These are phyloP conservation scores for Porites evermanni DNA, from an alignment of 92 coral and sea anemone genomes.

Conservation along the genomic window DNA sequence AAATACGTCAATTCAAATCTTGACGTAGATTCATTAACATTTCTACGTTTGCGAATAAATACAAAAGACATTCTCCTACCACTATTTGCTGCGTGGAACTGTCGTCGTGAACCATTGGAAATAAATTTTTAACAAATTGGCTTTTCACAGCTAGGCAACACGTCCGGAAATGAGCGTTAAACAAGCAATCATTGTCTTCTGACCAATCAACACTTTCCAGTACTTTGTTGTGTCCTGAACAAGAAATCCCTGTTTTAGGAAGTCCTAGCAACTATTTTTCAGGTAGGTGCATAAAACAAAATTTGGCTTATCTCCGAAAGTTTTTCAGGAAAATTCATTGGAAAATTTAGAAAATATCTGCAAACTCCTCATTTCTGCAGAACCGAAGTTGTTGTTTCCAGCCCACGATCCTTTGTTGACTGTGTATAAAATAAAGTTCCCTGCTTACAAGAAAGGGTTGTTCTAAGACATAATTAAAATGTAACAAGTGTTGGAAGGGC, in stretches of 20 bases:
- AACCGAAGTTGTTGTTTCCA: too few relatives aligned
- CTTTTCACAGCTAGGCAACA: slow-evolving; percentile 46
- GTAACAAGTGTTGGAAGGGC: too few relatives aligned
- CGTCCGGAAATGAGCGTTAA: slow-evolving; percentile 38
- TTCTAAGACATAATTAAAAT: too few relatives aligned
- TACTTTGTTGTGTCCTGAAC: not conserved
- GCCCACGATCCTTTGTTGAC: too few relatives aligned
- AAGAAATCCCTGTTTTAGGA: not conserved
- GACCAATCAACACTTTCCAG: slow-evolving; percentile 20
- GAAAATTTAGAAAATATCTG: too few relatives aligned
- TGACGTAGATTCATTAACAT: slow-evolving; percentile 23
- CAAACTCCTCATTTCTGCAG: too few relatives aligned
- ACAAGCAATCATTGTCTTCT: slow-evolving; percentile 15
- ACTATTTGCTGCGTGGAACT: slow-evolving; percentile 36
- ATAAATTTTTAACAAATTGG: slow-evolving; percentile 52
- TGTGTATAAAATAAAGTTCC: too few relatives aligned
- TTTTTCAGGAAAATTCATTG: too few relatives aligned
- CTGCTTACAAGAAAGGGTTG: too few relatives aligned
- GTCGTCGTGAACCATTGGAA: slow-evolving; percentile 34
- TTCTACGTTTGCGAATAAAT: slow-evolving; percentile 7
- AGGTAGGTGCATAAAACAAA: not conserved
- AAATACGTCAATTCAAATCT: slow-evolving; percentile 9
- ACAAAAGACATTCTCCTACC: slow-evolving; percentile 28
- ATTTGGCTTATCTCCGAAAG: not conserved
- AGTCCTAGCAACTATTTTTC: not conserved